Percentiles rank a stretch among this genome's conserved stretches.
These are phyloP conservation scores for Eulemur albifrons DNA, from an alignment of 2,797 vertebrate genomes.

Conservation along the genomic window DNA sequence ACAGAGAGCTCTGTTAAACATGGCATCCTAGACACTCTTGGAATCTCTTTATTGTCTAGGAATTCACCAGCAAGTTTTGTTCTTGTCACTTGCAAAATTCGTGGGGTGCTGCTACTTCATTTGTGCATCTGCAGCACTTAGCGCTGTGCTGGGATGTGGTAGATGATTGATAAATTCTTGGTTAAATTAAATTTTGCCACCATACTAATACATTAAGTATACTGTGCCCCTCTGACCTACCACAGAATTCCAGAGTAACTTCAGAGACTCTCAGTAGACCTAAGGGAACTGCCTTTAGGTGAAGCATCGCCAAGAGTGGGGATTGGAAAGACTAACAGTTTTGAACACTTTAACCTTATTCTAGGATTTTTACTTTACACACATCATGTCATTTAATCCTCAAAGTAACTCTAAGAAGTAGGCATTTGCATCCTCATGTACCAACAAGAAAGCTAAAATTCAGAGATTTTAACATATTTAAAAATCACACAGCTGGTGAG, in stretches of 20 bases:
- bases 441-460: background rate
- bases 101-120: background rate
- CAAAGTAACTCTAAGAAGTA: background rate
- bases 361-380: background rate
- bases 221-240: background rate
- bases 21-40: background rate
- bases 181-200: background rate
- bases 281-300: background rate
- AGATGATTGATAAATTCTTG: background rate
- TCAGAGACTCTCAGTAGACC: background rate
- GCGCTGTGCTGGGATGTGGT: background rate
- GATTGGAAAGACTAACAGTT: background rate
- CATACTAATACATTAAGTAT: background rate
- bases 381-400: background rate
- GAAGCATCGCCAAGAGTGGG: background rate
- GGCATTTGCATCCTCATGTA: background rate
- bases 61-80: background rate
- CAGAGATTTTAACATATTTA: constrained; percentile 4
- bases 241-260: background rate
- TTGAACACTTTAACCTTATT: background rate
- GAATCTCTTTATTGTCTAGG: background rate
- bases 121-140: background rate
- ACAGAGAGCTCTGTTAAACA: background rate
- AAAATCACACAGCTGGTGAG: background rate
- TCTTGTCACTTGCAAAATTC: background rate